Base-by-base conservation (phyloP, 2,888 invertebrate genomes). In the Seira musarum region DNA sequence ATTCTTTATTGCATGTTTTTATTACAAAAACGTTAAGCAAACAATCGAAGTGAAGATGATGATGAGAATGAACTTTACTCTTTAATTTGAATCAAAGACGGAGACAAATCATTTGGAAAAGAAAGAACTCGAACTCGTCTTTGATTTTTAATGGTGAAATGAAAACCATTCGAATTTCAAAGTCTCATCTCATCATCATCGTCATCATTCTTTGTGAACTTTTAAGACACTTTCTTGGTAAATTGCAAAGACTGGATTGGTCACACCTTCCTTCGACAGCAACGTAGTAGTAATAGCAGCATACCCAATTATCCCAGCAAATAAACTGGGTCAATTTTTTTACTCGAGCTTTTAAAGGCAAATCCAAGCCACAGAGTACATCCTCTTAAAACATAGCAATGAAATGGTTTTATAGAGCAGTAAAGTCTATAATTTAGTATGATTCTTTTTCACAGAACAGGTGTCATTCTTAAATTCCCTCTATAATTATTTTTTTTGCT, bases 231-330 rank as follows among this genome's bases (percentile, higher is more conserved):
- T 40, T 40, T 40, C 6, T 40, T 13, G 6, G 6, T 40, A 40
- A 40, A 46, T 3, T 1, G 61, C 1, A 0, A n/a, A 64, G 72
- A 65, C 30, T 49, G 49, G 72, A 65, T 72, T 72, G 40, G 68
- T 68, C 68, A 53, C 72, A 72, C 72, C 72, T 72, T 49, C 63
- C n/a, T n/a, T n/a, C n/a, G n/a, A n/a, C n/a, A n/a, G n/a, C n/a
- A 72, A 71, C 40, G 13, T 40, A 13, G 13, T 40, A 40, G 6
- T 40, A 40, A 40, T 6, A 40, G 6, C 40, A n/a, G n/a, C n/a
- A n/a, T n/a, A n/a, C 10, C 53, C 24, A 71, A 61, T 53, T 65
- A 61, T 73, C 63, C 53, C n/a, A n/a, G n/a, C n/a, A n/a, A n/a
- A n/a, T 40, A 40, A 40, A 40, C 6, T 40, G 40, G 40, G 40